Evolutionary conservation across 2,113 vertebrate species (phyloP).

Genomic region (Thomomys bottae): DNA sequence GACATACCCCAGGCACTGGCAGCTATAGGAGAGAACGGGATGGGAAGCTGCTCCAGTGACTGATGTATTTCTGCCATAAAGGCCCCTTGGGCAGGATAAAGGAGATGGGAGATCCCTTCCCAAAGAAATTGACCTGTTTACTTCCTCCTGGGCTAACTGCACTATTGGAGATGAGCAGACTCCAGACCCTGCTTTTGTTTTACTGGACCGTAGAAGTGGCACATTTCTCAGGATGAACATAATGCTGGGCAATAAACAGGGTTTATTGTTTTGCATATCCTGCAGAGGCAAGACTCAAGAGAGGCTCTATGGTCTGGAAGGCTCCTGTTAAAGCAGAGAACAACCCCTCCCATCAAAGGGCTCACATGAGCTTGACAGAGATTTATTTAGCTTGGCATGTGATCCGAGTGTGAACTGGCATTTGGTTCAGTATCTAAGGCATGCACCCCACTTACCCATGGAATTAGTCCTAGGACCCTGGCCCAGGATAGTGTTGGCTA

Average conservation of each 20-base stretch:
- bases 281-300: background rate
- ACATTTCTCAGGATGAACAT: too few species aligned
- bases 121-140: background rate
- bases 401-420: background rate
- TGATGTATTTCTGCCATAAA: background rate
- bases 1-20: conserved; percentile 90
- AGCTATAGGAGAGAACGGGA: conserved; percentile 77
- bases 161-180: background rate
- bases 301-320: background rate
- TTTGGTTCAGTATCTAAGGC: background rate
- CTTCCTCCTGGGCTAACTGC: background rate
- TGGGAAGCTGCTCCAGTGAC: background rate
- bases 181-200: background rate
- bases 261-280: background rate
- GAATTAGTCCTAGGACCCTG: background rate
- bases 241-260: too few species aligned
- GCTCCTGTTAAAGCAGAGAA: background rate
- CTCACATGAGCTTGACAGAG: background rate
- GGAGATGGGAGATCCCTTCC: too few species aligned
- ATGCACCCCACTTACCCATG: background rate
- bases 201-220: background rate
- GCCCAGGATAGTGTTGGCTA: background rate
- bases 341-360: background rate
- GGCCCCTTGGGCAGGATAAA: too few species aligned
- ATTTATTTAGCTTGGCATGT: background rate